These are phyloP conservation scores for Leptinotarsa undecemlineata DNA, from an alignment of 1,140 invertebrate genomes.

Conservation along the genomic window DNA sequence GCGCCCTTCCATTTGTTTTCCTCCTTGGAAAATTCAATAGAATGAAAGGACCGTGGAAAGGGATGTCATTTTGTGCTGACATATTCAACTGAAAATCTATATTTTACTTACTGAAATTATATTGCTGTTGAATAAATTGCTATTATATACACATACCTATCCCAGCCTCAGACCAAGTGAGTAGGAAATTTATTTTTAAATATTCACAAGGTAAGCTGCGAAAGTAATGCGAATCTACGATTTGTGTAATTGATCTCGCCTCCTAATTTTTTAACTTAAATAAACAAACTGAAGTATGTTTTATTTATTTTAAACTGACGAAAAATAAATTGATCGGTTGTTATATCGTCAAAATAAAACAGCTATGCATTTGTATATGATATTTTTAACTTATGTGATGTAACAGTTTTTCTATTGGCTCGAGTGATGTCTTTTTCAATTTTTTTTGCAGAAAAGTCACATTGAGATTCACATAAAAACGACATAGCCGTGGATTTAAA, in stretches of 20 bases:
- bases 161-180: neutral
- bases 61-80: conserved; percentile 1
- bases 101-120: neutral
- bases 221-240: neutral
- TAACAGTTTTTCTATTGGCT: neutral
- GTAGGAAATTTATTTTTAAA: neutral
- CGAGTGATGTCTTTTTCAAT: neutral
- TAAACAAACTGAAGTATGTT: neutral
- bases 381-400: neutral
- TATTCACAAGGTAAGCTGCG: neutral
- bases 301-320: neutral
- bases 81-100: neutral
- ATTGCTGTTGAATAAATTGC: conserved; percentile 5
- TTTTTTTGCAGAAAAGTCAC: neutral
- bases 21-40: neutral
- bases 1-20: neutral
- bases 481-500: neutral
- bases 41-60: neutral
- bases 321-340: neutral
- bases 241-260: neutral
- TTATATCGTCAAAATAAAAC: neutral
- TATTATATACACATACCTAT: neutral
- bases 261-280: neutral
- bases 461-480: neutral
- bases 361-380: neutral